Base-by-base conservation (phyloP, 2,888 invertebrate genomes). In the Hyppa rectilinea region DNA sequence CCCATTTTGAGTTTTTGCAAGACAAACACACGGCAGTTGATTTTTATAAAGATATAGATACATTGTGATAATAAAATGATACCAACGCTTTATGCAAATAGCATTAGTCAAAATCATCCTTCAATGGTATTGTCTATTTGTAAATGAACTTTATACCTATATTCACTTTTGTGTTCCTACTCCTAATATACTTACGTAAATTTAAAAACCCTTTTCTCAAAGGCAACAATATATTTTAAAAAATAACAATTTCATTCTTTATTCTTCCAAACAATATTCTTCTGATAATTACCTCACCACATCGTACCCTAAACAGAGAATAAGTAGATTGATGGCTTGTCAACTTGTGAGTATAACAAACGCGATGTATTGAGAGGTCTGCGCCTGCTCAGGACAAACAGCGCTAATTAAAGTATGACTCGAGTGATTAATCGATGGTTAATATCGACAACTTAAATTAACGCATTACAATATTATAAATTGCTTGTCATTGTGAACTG, bases 381-480 rank as follows among this genome's bases (percentile, higher is more conserved):
- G 66, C 74, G 59, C 47, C 49, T n/a, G 55, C 53, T 43, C 61
- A 71, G 52, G 55, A 76, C 65, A 76, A 81, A 75, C 71, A 59
- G 29, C 43, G 29, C 70, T 84, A 74, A 84, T 83, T 76, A 81
- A n/a, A 69, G 66, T 77, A 73, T 63, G 64, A 58, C 50, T 52
- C 23, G 38, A 23, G n/a, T 84, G 79, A 84, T 79, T 66, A 76
- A 82, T 84, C 49, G 73, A 62, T 55, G 20, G 23, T 47, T 70
- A 79, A 84, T 82, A 74, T 74, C 45, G 61, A 70, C 70, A 66
- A 62, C 66, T 65, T 26, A 69, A 79, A 81, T 81, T 66, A 75
- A 64, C 49, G 34, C 31, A 60, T 58, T 47, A 52, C 31, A 53
- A 61, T 31, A 49, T 64, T 69, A 75, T 66, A 76, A 79, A 76